Evolutionary conservation across 2,888 invertebrate species (phyloP).

Genomic region (Dasysyrphus tricinctus): DNA sequence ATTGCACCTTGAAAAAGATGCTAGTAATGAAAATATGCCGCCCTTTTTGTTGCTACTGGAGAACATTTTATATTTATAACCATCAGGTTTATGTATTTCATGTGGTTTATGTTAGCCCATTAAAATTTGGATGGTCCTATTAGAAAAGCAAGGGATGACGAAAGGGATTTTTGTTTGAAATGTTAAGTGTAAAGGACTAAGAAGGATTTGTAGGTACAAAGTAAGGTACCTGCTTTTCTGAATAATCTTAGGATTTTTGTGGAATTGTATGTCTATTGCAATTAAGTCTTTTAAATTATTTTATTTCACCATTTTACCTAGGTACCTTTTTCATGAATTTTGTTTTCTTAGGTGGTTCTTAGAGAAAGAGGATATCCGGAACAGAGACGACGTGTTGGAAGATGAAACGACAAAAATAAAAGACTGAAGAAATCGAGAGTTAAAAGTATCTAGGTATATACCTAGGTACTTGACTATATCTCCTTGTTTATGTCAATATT

Average conservation of each 20-base stretch:
- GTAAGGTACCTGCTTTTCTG: too few relatives aligned
- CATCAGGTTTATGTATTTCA: background rate
- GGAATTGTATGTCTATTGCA: background rate
- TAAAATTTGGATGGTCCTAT: background rate
- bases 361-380: too few relatives aligned
- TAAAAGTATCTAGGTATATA: too few relatives aligned
- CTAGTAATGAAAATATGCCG: conserved; percentile 18
- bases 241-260: background rate
- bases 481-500: too few relatives aligned
- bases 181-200: background rate
- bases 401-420: too few relatives aligned
- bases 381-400: too few relatives aligned
- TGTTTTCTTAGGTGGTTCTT: too few relatives aligned
- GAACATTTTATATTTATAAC: background rate
- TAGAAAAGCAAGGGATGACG: background rate
- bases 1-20: conserved; percentile 20
- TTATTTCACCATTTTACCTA: background rate
- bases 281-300: background rate
- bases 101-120: background rate
- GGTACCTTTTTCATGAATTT: too few relatives aligned
- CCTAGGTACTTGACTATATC: too few relatives aligned
- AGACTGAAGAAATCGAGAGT: too few relatives aligned
- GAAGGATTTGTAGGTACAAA: too few relatives aligned
- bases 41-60: conserved; percentile 9
- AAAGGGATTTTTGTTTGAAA: background rate